phyloP scores from a whole-genome alignment of 2,888 invertebrate genomes.

The Drosophila macrospina region DNA sequence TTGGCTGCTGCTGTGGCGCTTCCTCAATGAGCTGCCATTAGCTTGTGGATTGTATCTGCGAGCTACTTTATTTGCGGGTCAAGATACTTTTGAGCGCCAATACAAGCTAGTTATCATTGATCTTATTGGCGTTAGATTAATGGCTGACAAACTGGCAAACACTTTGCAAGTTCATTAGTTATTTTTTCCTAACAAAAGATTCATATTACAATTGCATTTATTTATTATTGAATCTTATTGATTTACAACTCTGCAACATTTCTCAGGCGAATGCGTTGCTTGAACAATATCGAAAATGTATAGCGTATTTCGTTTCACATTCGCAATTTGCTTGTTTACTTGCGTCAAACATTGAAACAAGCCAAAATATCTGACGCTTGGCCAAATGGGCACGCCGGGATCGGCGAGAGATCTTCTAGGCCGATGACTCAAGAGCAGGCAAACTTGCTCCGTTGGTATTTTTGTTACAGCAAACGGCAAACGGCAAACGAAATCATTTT shows the following conservation, averaged over 20 bases:
- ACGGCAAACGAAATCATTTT: conserved; percentile 39
- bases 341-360: conserved; percentile 78
- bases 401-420: conserved; percentile 62
- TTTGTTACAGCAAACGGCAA: conserved; percentile 79
- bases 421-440: conserved; percentile 78
- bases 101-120: conserved; percentile 3
- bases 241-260: neutral
- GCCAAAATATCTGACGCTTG: conserved; percentile 46
- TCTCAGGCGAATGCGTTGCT: too few relatives aligned
- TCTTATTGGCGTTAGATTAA: conserved; percentile 3
- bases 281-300: conserved; percentile 56
- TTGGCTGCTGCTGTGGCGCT: conserved; percentile 29
- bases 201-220: too few relatives aligned
- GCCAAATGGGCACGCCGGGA: conserved; percentile 9
- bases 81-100: neutral
- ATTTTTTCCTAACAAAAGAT: too few relatives aligned
- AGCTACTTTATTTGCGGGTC: conserved; percentile 38
- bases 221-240: neutral
- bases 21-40: conserved; percentile 40
- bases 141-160: neutral
- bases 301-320: conserved; percentile 76
- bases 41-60: conserved; percentile 32
- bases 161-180: neutral
- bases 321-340: conserved; percentile 71
- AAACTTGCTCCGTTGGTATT: conserved; percentile 83